Percentiles rank a stretch among this genome's conserved stretches.
Evolutionary conservation across 1,140 invertebrate species (phyloP).

Genomic region (Metaphire vulgaris): DNA sequence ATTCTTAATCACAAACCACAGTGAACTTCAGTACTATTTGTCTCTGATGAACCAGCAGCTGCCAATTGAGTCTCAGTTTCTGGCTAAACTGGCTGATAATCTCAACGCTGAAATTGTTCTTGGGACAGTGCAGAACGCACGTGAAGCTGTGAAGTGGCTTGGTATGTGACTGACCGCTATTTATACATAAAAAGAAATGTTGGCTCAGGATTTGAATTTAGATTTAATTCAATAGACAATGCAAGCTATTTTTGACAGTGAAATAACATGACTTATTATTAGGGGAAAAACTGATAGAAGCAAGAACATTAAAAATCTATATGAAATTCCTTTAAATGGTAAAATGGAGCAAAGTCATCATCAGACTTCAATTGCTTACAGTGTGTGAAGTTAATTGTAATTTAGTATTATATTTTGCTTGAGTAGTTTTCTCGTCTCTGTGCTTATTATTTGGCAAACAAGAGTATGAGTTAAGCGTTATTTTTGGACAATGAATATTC

Average conservation of each 20-base stretch:
- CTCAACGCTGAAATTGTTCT: slow-evolving; percentile 96
- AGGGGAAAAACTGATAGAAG: too few species aligned
- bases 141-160: slow-evolving; percentile 90
- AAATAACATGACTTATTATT: too few species aligned
- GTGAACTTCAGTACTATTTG: slow-evolving; percentile 95
- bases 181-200: not conserved
- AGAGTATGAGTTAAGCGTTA: too few species aligned
- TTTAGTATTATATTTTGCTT: too few species aligned
- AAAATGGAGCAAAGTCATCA: too few species aligned
- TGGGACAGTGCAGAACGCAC: slow-evolving; percentile 88
- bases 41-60: slow-evolving; percentile 93
- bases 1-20: slow-evolving; percentile 98
- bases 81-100: slow-evolving; percentile 77
- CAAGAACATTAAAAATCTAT: not conserved
- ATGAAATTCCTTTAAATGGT: too few species aligned
- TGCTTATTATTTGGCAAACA: too few species aligned
- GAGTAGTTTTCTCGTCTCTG: too few species aligned
- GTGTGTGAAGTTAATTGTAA: too few species aligned
- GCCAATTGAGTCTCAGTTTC: slow-evolving; percentile 60
- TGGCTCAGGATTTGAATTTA: not conserved
- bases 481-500: too few species aligned
- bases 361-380: too few species aligned
- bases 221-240: not conserved
- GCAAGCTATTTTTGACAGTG: not conserved
- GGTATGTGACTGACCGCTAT: slow-evolving; percentile 53